These are phyloP conservation scores for Euwallacea similis DNA, from an alignment of 1,140 invertebrate genomes.

Conservation along the genomic window DNA sequence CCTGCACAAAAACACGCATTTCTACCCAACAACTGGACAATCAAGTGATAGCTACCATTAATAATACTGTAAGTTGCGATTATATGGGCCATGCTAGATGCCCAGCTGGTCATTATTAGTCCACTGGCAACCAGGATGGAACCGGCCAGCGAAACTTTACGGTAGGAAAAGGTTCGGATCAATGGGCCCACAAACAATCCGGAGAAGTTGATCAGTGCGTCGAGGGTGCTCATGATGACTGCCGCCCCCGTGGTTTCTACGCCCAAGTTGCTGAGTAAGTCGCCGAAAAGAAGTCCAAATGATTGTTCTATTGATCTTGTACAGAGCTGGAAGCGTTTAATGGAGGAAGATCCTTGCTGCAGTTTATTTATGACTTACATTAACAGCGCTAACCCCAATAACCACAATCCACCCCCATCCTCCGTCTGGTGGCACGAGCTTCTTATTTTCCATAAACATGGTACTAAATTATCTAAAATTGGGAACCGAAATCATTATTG, in stretches of 20 bases:
- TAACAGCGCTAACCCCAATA: slow-evolving; percentile 75
- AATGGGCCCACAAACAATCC: slow-evolving; percentile 73
- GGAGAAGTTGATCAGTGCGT: slow-evolving; percentile 76
- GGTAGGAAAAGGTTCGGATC: slow-evolving; percentile 71
- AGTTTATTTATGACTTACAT: slow-evolving; percentile 62
- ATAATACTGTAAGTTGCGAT: slow-evolving; percentile 74
- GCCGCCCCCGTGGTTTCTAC: slow-evolving; percentile 72
- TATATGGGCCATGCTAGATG: slow-evolving; percentile 71
- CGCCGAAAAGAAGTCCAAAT: slow-evolving; percentile 74
- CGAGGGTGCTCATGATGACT: slow-evolving; percentile 71
- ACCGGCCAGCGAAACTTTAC: slow-evolving; percentile 71
- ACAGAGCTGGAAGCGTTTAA: slow-evolving; percentile 65
- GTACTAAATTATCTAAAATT: slow-evolving; percentile 37
- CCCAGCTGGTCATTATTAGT: slow-evolving; percentile 67
- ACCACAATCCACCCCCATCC: slow-evolving; percentile 84
- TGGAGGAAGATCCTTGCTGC: background rate
- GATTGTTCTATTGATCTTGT: slow-evolving; percentile 75
- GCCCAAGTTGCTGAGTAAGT: slow-evolving; percentile 65
- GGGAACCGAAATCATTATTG: background rate
- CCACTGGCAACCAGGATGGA: slow-evolving; percentile 65
- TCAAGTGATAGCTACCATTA: slow-evolving; percentile 58
- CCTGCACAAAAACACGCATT: slow-evolving; percentile 53
- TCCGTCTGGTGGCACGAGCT: slow-evolving; percentile 69
- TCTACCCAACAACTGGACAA: background rate
- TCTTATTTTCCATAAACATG: slow-evolving; percentile 53